A percentile compares a stretch with the other conserved stretches of the same genome.
Conservation (phyloP, 2,797 vertebrate species). For the Morus bassanus region DNA sequence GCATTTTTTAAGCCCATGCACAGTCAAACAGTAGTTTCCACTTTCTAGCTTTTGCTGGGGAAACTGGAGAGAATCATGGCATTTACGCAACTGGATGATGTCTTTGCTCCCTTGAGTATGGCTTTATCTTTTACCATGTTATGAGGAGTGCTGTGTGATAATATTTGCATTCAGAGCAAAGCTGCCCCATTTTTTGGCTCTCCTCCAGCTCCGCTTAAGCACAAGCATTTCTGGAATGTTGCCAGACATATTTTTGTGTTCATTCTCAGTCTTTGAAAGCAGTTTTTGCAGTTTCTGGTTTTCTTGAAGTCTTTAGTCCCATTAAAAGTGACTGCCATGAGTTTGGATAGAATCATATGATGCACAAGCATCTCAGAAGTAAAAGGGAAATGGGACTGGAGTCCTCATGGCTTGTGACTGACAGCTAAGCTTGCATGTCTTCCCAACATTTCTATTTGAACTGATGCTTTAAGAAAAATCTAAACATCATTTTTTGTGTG, state of each 20-base stretch:
- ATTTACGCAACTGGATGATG: not conserved
- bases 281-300: not conserved
- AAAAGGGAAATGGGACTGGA: not conserved
- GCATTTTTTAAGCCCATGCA: not conserved
- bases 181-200: not conserved
- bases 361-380: not conserved
- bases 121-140: not conserved
- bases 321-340: not conserved
- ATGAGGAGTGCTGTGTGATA: not conserved
- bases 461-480: not conserved
- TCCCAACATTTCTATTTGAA: not conserved
- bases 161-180: not conserved
- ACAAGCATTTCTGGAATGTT: not conserved
- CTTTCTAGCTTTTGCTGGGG: not conserved
- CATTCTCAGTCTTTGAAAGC: not conserved
- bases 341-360: not conserved
- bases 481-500: not conserved
- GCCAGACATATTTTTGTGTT: constrained; percentile 6
- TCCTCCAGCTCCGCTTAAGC: not conserved
- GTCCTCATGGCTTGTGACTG: not conserved
- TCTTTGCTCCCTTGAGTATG: not conserved
- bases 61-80: not conserved
- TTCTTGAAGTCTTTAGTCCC: not conserved
- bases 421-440: not conserved
- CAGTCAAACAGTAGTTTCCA: not conserved